A percentile compares a stretch with the other conserved stretches of the same genome.
These are phyloP conservation scores for Orthonevra nobilis DNA, from an alignment of 2,888 invertebrate species.

Conservation along the genomic window DNA sequence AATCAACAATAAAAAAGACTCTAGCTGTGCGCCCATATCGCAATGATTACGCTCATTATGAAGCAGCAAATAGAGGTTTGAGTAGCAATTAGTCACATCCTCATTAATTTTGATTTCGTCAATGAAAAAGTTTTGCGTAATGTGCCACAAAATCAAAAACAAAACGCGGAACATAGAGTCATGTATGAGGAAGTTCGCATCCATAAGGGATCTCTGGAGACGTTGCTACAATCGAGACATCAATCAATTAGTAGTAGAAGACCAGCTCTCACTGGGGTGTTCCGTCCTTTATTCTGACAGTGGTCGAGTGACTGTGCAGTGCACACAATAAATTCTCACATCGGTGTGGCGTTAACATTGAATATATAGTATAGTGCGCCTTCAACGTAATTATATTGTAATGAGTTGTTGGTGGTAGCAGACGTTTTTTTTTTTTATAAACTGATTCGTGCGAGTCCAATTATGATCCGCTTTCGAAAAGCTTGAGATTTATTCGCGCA, in stretches of 20 bases:
- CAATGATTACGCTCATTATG: constrained; percentile 25
- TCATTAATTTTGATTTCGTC: constrained; percentile 50
- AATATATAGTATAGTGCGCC: constrained; percentile 1
- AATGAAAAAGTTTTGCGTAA: constrained; percentile 48
- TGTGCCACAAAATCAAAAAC: not conserved
- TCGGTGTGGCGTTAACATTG: not conserved
- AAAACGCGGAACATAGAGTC: not conserved
- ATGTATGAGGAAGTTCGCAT: constrained; percentile 31
- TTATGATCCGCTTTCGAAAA: constrained; percentile 16
- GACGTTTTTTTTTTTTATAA: too few species aligned
- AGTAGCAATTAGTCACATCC: constrained; percentile 66
- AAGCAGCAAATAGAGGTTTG: constrained; percentile 32
- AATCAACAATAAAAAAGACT: constrained; percentile 28
- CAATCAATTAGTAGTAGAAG: constrained; percentile 27
- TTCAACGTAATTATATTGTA: not conserved
- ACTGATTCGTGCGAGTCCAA: too few species aligned
- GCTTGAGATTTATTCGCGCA: constrained; percentile 19
- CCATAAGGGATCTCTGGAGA: constrained; percentile 19
- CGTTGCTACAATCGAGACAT: constrained; percentile 26
- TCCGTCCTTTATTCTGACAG: not conserved
- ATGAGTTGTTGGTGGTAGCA: constrained; percentile 10
- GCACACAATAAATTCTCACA: constrained; percentile 26
- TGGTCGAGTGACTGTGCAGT: not conserved
- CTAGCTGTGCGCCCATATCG: constrained; percentile 25
- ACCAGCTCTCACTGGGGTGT: constrained; percentile 13